A percentile compares a stretch with the other conserved stretches of the same genome.
These are phyloP conservation scores for Cheilosia scutellata DNA, from an alignment of 2,888 invertebrate species.

Conservation along the genomic window DNA sequence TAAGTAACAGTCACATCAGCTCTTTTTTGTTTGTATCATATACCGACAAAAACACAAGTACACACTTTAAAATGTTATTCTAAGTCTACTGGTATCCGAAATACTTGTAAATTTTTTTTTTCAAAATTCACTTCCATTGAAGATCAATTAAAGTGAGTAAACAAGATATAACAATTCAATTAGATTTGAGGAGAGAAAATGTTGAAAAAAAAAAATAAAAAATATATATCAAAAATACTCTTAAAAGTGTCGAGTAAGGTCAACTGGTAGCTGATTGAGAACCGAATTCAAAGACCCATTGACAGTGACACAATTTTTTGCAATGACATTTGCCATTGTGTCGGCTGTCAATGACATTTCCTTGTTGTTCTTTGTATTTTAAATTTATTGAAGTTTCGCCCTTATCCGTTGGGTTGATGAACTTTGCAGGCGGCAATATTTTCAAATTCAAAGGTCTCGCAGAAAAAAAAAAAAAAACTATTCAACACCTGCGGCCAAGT, in stretches of 20 bases:
- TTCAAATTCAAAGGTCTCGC: slow-evolving; percentile 22
- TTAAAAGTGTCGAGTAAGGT: slow-evolving; percentile 28
- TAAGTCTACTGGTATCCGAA: not conserved
- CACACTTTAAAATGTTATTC: not conserved
- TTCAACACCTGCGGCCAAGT: slow-evolving; percentile 41
- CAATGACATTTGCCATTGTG: slow-evolving; percentile 16
- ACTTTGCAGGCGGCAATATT: slow-evolving; percentile 19
- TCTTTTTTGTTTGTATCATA: not conserved
- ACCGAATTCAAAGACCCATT: slow-evolving; percentile 38
- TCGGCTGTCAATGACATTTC: slow-evolving; percentile 17
- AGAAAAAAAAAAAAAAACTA: slow-evolving; percentile 10
- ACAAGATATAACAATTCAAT: slow-evolving; percentile 54
- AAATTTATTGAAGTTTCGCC: slow-evolving; percentile 9
- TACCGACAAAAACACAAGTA: not conserved
- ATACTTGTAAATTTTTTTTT: not conserved
- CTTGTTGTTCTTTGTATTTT: not conserved
- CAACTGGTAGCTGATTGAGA: slow-evolving; percentile 28
- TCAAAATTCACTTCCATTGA: slow-evolving; percentile 36
- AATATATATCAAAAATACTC: not conserved
- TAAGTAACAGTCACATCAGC: slow-evolving; percentile 4
- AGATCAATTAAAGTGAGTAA: slow-evolving; percentile 36
- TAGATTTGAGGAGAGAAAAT: slow-evolving; percentile 14
- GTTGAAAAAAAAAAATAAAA: not conserved
- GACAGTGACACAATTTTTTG: slow-evolving; percentile 57
- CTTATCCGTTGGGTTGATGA: slow-evolving; percentile 43